Evolutionary conservation across 92 coral and sea anemone species (phyloP), one percentile per base, ranked within the genome.

Genomic region (Porites cylindrica): DNA sequence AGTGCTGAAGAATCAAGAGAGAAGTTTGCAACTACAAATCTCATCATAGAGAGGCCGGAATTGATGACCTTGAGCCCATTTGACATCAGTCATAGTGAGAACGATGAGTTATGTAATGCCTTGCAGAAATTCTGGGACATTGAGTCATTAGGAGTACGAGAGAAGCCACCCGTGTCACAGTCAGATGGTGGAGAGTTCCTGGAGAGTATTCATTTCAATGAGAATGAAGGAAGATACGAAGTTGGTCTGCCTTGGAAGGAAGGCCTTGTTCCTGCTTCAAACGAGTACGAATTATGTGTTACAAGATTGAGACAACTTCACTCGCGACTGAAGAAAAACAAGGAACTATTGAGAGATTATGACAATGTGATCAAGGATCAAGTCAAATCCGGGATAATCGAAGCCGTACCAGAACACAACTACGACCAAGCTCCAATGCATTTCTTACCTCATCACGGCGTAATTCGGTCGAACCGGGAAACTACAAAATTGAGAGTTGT

Each of bases 201-300:
- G 66, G 43, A 75, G 66, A 56, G 10, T 47, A 53, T 52, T n/a
- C 66, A 56, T 75, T 79, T 88, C 66, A 53, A 72, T 54, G 75
- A 70, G 66, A 72, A 68, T 26, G 62, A 71, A 47, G 85, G 63
- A 73, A 58, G 32, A 60, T 76, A 84, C 71, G 90, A 91, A 58
- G 92, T 89, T 43, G 79, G 72, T n/a, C 78, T 89, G 52, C 95
- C 95, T 0, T 89, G 84, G 85, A 77, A 77, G 68, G 92, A 51
- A 43, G 82, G 73, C 62, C 66, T 13, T 16, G 17, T 82, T 54
- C 86, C 78, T 2, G 78, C 86, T 23, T 79, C 88, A 47, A 24
- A 86, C 79, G 79, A 92, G 81, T 89, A 74, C 26, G 71, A 68
- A 26, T 23, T 89, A 71, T 92, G 92, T 72, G 65, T 69, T 0